Evolutionary conservation across 2,797 vertebrate genomes (phyloP), one percentile per base, ranked within the genome.

Genomic region (Gadopsis marmoratus): DNA sequence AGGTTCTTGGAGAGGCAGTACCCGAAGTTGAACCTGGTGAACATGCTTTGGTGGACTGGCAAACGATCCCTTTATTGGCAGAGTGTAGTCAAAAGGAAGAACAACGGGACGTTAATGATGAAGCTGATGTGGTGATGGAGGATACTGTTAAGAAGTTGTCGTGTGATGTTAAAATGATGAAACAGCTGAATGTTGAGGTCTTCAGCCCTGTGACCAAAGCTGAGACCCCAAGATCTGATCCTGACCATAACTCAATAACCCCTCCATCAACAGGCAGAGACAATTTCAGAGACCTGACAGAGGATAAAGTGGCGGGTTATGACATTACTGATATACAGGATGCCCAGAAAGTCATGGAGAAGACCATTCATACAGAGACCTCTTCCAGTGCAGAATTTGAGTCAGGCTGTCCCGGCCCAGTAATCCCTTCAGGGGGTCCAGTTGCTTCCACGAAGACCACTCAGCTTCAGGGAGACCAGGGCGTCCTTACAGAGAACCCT

Each of bases 161-260:
- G 13, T 26, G 11, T 59, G 43, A 76, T 39, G 66, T 6, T 68
- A 47, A 66, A 16, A 47, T 39, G 53, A 60, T 35, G 13, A 66
- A 82, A 35, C 50, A 11, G 50, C 3, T 1, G 39, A 51, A 74
- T 26, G 68, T 74, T 35, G 43, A 76, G 21, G 12, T 41, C 16
- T 35, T 71, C 1, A 2, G 47, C 7, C 13, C 31, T 29, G 23
- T 23, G 0, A 47, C 31, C 17, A 54, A 43, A 31, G 8, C 41
- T 3, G n/a, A 69, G 26, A 35, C 51, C 45, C 5, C 5, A 0
- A 29, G 26, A 10, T 55, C 54, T 43, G 65, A 78, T 71, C 62
- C 50, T 54, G 37, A 80, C 50, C 35, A 19, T 10, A 45, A 79
- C 21, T 29, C 43, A 13, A 17, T n/a, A 21, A 51, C 33, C 37